Evolutionary conservation across 2,888 invertebrate genomes (phyloP).

Genomic region (Steromphala cineraria): DNA sequence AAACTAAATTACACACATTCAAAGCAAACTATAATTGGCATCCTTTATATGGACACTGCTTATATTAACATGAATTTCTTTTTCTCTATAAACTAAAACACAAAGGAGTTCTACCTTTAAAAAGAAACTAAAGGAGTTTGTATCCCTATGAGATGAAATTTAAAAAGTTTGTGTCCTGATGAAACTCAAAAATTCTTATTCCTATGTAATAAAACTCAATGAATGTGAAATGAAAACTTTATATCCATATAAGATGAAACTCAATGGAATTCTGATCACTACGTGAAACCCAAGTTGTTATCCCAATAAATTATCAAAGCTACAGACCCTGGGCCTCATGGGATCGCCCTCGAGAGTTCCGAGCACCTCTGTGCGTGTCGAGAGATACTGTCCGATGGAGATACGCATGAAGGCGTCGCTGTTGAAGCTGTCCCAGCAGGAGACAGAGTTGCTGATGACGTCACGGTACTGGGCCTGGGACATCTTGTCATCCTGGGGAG

Average conservation of each 20-base stretch:
- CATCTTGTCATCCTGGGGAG: constrained; percentile 22
- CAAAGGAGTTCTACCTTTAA: too few relatives aligned
- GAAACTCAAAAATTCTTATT: too few relatives aligned
- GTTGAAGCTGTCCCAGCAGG: constrained; percentile 39
- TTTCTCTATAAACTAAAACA: too few relatives aligned
- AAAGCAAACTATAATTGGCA: too few relatives aligned
- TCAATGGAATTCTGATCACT: neutral
- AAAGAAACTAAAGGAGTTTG: too few relatives aligned
- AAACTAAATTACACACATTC: too few relatives aligned
- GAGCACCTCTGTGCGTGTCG: constrained; percentile 59
- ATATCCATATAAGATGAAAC: neutral
- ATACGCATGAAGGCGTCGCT: constrained; percentile 48
- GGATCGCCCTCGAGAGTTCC: constrained; percentile 60
- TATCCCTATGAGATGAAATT: too few relatives aligned
- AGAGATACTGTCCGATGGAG: constrained; percentile 66
- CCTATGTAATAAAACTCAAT: neutral
- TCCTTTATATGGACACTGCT: too few relatives aligned
- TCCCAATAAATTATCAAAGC: neutral
- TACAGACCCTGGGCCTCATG: constrained; percentile 46
- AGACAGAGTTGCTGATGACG: constrained; percentile 45
- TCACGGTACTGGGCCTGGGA: constrained; percentile 40
- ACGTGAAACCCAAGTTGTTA: neutral
- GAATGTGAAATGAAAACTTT: neutral
- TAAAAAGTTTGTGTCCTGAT: too few relatives aligned
- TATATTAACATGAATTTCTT: too few relatives aligned